phyloP scores from a whole-genome alignment of 2,888 invertebrate genomes.

The Drosophila pegasa region DNA sequence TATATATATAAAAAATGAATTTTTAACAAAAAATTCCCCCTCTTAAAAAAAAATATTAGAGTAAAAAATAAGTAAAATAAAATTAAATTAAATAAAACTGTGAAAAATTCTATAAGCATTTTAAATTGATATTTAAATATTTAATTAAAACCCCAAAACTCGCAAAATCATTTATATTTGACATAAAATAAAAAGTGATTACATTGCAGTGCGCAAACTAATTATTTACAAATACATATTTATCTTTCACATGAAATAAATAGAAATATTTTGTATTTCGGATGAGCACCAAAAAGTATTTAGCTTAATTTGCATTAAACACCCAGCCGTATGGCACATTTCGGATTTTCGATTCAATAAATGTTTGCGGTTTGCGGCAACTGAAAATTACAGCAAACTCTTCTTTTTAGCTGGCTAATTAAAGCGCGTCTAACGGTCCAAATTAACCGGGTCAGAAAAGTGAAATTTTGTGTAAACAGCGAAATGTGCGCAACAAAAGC shows the following conservation, averaged over 20 bases:
- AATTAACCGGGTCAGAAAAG: constrained; percentile 13
- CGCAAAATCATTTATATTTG: too few species aligned
- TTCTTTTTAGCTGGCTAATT: constrained; percentile 33
- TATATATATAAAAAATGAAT: too few species aligned
- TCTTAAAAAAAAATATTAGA: too few species aligned
- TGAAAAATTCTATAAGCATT: too few species aligned
- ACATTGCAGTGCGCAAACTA: neutral
- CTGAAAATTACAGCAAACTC: constrained; percentile 21
- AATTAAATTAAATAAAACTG: too few species aligned
- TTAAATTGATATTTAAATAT: too few species aligned
- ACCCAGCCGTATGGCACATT: neutral
- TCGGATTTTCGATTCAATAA: constrained; percentile 11
- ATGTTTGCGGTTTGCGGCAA: constrained; percentile 3
- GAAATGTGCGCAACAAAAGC: constrained; percentile 10
- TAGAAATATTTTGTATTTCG: too few species aligned
- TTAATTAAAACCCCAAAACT: too few species aligned
- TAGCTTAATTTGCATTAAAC: neutral
- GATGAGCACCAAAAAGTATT: neutral
- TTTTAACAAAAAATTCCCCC: too few species aligned
- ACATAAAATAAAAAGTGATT: too few species aligned
- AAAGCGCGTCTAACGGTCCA: constrained; percentile 24
- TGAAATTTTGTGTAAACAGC: constrained; percentile 19
- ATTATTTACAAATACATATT: neutral
- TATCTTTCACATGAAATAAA: neutral
- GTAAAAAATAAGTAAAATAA: too few species aligned